Base-by-base conservation (phyloP, 2,888 invertebrate genomes). In the Oxyscelio sp. region DNA sequence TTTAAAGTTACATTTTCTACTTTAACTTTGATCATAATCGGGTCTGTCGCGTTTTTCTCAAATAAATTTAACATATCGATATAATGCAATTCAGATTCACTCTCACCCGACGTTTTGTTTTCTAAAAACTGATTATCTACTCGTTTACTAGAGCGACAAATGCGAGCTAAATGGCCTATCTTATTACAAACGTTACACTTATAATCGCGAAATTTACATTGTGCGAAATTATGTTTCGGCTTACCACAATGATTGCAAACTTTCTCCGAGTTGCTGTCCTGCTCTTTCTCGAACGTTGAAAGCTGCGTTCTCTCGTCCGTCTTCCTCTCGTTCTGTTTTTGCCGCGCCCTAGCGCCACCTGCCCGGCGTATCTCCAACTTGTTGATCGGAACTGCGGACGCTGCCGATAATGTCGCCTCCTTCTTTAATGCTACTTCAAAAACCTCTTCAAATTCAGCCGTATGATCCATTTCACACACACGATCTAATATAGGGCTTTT, bases 1-100 rank as follows among this genome's bases (percentile, higher is more conserved):
- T 85, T 65, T 59, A 88, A 66, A 17, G 84, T 80, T 56, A 87
- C 86, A 65, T 78, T 87, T 65, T 88, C 85, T 22, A 87, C 63
- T 52, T 87, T 74, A 19, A 88, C 82, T 59, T 83, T 15, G 8
- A 80, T 52, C 54, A 70, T 11, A 31, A 83, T 54, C 22, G 73
- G 75, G 13, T 63, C 22, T 0, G 31, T 17, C 9, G 43, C 22
- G 0, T 15, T 45, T 13, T 59, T 31, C 6, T 8, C 45, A 0
- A 52, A 31, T 9, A 74, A 13, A 11, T 54, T 63, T 11, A 68
- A 70, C 61, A 82, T 63, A 21, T 78, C 73, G 8, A 77, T 19
- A 17, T 66, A 83, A 45, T n/a, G n/a, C n/a, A n/a, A n/a, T n/a
- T n/a, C n/a, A n/a, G n/a, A n/a, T n/a, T n/a, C n/a, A n/a, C n/a